These are phyloP conservation scores for Parnassius orleans DNA, from an alignment of 2,888 invertebrate genomes.

Conservation along the genomic window DNA sequence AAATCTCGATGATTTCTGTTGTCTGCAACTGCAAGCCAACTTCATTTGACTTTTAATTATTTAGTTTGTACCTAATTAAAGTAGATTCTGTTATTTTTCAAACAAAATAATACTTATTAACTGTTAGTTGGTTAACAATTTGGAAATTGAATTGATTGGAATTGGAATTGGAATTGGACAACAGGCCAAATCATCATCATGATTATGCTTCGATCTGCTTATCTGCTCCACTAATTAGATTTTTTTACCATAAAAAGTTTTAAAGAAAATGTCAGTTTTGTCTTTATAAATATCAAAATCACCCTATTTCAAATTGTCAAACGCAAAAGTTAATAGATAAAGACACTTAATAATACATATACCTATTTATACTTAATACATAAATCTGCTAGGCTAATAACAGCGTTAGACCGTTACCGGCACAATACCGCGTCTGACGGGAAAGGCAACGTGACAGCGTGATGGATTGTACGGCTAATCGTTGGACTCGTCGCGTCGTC, in stretches of 20 bases:
- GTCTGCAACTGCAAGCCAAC: no score
- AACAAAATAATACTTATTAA: no score
- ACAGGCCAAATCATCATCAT: no score
- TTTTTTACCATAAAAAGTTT: background rate
- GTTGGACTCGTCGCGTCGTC: constrained; percentile 48
- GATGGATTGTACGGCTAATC: constrained; percentile 64
- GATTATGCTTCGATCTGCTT: background rate
- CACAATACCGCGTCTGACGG: constrained; percentile 26
- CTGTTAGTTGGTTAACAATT: no score
- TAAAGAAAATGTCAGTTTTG: background rate
- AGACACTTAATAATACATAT: constrained; percentile 28
- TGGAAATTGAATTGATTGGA: no score
- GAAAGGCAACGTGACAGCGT: constrained; percentile 41
- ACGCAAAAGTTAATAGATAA: background rate
- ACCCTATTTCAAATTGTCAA: background rate
- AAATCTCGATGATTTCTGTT: no score
- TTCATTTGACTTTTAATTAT: no score
- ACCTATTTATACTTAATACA: constrained; percentile 32
- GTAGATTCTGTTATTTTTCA: no score
- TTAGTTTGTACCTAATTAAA: no score
- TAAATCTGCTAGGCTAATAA: constrained; percentile 32
- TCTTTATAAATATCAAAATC: background rate
- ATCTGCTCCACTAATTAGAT: background rate
- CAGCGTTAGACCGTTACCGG: constrained; percentile 33
- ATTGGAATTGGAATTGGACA: no score